These are phyloP conservation scores for Labia minor DNA, from an alignment of 2,888 invertebrate species.

Conservation along the genomic window DNA sequence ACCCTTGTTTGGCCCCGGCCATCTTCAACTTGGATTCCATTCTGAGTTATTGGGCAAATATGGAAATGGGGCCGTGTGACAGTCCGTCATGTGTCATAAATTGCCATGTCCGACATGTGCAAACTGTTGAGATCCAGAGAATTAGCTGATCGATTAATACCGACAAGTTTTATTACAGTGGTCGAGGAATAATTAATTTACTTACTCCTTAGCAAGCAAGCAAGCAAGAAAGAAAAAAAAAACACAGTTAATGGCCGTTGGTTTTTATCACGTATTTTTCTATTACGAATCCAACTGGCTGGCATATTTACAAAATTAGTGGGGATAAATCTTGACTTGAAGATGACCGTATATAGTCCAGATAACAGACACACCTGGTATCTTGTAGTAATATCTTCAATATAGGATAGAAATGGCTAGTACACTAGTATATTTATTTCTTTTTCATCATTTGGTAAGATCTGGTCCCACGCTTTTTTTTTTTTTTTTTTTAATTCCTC, in stretches of 20 bases:
- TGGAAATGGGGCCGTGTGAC: background rate
- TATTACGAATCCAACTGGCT: background rate
- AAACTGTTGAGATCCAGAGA: background rate
- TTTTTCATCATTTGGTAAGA: too few species aligned
- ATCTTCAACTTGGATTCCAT: background rate
- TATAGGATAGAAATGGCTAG: background rate
- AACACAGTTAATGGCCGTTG: background rate
- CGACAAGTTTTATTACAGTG: slow-evolving; percentile 7
- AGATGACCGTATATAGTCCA: background rate
- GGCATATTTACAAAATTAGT: slow-evolving; percentile 8
- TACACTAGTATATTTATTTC: too few species aligned
- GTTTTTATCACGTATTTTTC: slow-evolving; percentile 8
- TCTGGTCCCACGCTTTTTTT: background rate
- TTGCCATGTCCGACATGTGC: background rate
- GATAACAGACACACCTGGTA: background rate
- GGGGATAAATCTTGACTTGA: background rate
- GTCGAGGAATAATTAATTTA: background rate
- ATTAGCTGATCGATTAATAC: slow-evolving; percentile 13
- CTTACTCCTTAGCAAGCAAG: background rate
- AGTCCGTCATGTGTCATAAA: slow-evolving; percentile 13
- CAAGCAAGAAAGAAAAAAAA: background rate
- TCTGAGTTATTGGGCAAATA: slow-evolving; percentile 7
- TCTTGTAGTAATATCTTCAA: too few species aligned
- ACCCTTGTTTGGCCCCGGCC: background rate
- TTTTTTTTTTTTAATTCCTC: too few species aligned